Evolutionary conservation across 1,140 invertebrate species (phyloP).

Genomic region (Orchesella cincta): DNA sequence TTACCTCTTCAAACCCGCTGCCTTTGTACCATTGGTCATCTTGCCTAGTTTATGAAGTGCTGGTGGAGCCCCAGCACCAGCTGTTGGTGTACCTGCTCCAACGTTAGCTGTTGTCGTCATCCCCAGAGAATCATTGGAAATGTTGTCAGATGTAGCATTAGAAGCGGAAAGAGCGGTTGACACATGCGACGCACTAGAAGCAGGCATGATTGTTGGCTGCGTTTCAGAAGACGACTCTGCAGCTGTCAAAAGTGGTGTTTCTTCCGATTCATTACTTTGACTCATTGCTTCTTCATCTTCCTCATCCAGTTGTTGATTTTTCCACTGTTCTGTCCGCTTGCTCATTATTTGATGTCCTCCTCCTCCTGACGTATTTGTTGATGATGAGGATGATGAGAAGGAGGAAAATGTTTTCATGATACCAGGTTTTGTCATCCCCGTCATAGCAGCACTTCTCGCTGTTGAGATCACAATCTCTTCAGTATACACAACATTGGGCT

Average conservation of each 20-base stretch:
- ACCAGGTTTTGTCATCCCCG: slow-evolving; percentile 6
- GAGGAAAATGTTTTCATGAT: slow-evolving; percentile 30
- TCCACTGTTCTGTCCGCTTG: not conserved
- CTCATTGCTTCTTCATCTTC: slow-evolving; percentile 25
- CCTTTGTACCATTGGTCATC: slow-evolving; percentile 61
- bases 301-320: not conserved
- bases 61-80: slow-evolving; percentile 31
- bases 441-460: slow-evolving; percentile 4
- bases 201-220: not conserved
- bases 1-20: slow-evolving; percentile 66
- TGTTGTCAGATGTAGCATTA: slow-evolving; percentile 31
- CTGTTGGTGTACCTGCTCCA: slow-evolving; percentile 49
- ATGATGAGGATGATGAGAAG: not conserved
- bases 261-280: slow-evolving; percentile 35
- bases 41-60: slow-evolving; percentile 60
- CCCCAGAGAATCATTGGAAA: slow-evolving; percentile 37
- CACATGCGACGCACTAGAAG: no score
- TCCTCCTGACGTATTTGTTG: not conserved
- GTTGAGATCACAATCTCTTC: slow-evolving; percentile 41
- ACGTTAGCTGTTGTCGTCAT: slow-evolving; percentile 52
- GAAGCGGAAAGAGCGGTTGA: no score
- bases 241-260: slow-evolving; percentile 32
- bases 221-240: not conserved
- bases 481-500: slow-evolving; percentile 37
- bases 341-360: not conserved